Conservation (phyloP, 1,140 invertebrate species). For the Ceratina australensis region DNA sequence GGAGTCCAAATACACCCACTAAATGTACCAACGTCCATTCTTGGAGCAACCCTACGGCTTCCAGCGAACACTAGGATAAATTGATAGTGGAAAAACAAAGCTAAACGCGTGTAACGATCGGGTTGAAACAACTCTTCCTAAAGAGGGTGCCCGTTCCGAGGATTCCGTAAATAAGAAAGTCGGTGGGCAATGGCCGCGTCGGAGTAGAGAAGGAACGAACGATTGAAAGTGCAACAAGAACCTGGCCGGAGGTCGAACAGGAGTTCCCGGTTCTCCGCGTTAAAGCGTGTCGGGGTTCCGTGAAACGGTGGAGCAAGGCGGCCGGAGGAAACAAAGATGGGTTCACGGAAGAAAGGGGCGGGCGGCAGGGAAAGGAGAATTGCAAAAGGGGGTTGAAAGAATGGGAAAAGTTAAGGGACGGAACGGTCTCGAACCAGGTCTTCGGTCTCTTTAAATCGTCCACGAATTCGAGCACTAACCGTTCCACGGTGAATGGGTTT, state of each 20-base stretch:
- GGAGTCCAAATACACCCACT: too few relatives aligned
- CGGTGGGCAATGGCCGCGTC: background rate
- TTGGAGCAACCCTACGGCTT: too few relatives aligned
- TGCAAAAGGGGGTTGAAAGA: slow-evolving; percentile 51
- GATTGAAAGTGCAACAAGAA: slow-evolving; percentile 28
- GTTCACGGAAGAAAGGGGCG: slow-evolving; percentile 7
- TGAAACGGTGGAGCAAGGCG: background rate
- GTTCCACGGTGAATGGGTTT: background rate
- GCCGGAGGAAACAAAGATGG: slow-evolving; percentile 8
- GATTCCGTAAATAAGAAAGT: slow-evolving; percentile 8
- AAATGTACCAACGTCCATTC: too few relatives aligned
- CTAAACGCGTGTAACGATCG: slow-evolving; percentile 3
- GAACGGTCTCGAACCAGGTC: slow-evolving; percentile 28
- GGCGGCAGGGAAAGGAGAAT: slow-evolving; percentile 19
- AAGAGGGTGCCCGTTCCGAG: background rate
- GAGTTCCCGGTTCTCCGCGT: slow-evolving; percentile 25
- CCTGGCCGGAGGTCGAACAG: background rate
- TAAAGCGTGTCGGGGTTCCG: slow-evolving; percentile 7
- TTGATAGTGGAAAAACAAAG: background rate
- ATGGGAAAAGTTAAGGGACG: slow-evolving; percentile 58
- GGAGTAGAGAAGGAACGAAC: background rate
- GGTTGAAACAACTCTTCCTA: background rate
- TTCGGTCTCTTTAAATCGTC: slow-evolving; percentile 57
- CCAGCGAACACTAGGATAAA: too few relatives aligned
- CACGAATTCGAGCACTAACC: slow-evolving; percentile 48